Evolutionary conservation across 2,888 invertebrate species (phyloP).

Genomic region (Diloba caeruleocephala): DNA sequence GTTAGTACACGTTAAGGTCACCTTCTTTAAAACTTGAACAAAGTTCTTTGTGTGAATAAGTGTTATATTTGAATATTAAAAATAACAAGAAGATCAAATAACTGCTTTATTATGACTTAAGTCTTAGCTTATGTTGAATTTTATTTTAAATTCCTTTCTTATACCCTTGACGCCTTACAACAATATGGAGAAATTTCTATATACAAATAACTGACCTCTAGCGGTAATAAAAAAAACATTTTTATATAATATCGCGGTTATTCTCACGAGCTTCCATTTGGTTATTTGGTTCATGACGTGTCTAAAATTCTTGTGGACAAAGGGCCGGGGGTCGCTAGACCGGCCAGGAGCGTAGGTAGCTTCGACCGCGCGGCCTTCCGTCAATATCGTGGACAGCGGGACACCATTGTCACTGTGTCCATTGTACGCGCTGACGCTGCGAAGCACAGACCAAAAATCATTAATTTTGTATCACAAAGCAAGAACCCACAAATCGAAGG

Average conservation of each 20-base stretch:
- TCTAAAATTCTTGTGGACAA: constrained; percentile 82
- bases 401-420: constrained; percentile 83
- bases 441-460: constrained; percentile 87
- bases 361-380: constrained; percentile 72
- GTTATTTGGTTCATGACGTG: constrained; percentile 83
- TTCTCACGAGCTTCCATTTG: constrained; percentile 79
- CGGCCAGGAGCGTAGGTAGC: constrained; percentile 84
- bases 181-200: constrained; percentile 62
- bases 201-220: constrained; percentile 57
- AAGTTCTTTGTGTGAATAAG: constrained; percentile 17
- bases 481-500: constrained; percentile 87
- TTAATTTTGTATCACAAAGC: constrained; percentile 89
- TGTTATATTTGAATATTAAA: constrained; percentile 3
- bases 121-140: constrained; percentile 1
- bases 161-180: constrained; percentile 16
- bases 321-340: constrained; percentile 65
- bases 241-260: constrained; percentile 71
- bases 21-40: constrained; percentile 30
- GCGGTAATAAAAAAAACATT: constrained; percentile 68
- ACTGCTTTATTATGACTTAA: constrained; percentile 19
- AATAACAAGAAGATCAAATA: constrained; percentile 18
- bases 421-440: constrained; percentile 80
- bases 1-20: constrained; percentile 53
- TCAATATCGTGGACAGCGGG: constrained; percentile 88
- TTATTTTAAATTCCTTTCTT: constrained; percentile 8